phyloP scores from a whole-genome alignment of 2,888 invertebrate genomes.

The Notodonta ziczac region DNA sequence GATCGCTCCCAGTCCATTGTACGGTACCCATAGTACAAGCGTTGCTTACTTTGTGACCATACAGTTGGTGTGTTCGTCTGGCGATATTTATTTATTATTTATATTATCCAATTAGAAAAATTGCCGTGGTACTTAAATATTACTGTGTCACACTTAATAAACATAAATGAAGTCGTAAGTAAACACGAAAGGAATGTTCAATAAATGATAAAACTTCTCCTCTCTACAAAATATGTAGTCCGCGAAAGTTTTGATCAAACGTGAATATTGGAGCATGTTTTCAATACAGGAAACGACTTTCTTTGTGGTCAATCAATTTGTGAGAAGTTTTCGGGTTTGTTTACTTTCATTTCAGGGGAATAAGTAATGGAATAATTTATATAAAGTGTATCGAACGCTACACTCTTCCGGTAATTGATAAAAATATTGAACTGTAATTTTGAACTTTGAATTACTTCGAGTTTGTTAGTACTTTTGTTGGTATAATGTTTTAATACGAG shows the following conservation, averaged over 20 bases:
- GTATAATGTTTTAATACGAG: too few species aligned
- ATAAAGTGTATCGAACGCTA: not conserved
- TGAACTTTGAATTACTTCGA: too few species aligned
- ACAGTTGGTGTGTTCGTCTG: too few species aligned
- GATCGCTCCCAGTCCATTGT: too few species aligned
- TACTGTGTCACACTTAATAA: too few species aligned
- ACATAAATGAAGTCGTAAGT: not conserved
- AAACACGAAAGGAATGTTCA: not conserved
- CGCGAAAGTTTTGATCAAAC: not conserved
- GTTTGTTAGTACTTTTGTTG: not conserved
- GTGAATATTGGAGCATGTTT: slow-evolving; percentile 1
- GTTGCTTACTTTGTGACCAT: too few species aligned
- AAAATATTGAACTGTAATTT: not conserved
- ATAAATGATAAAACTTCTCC: not conserved
- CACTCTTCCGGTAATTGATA: not conserved
- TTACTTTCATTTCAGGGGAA: not conserved
- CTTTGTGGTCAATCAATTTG: not conserved
- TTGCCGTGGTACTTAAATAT: too few species aligned
- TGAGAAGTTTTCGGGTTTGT: not conserved
- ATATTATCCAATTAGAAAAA: too few species aligned
- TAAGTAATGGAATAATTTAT: not conserved
- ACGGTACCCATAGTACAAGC: too few species aligned
- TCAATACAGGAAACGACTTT: not conserved
- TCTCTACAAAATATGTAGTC: not conserved
- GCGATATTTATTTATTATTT: too few species aligned